A percentile compares a stretch with the other conserved stretches of the same genome.
phyloP scores from a whole-genome alignment of 2,113 vertebrate genomes.

The Tautogolabrus adspersus region DNA sequence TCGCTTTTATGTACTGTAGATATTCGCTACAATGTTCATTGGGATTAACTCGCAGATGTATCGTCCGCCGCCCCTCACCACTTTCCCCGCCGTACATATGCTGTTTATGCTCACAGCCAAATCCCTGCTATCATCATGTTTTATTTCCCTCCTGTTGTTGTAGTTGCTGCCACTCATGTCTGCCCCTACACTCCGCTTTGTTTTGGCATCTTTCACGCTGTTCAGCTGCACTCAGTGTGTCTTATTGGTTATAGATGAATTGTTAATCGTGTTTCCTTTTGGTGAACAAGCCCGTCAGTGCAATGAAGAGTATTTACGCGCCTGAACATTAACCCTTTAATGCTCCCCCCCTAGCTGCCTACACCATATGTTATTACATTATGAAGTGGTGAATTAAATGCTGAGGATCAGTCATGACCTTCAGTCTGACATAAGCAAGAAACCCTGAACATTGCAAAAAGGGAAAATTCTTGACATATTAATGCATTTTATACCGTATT shows the following conservation, averaged over 20 bases:
- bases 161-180: not conserved
- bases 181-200: conserved; percentile 1
- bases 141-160: conserved; percentile 6
- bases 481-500: too few species aligned
- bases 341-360: conserved; percentile 23
- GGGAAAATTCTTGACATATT: too few species aligned
- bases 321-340: conserved; percentile 84
- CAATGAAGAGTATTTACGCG: conserved; percentile 80
- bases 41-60: not conserved
- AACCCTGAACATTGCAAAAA: too few species aligned
- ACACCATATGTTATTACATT: not conserved
- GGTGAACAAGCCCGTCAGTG: conserved; percentile 62
- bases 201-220: not conserved
- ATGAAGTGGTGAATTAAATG: conserved; percentile 7
- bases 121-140: not conserved
- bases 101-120: conserved; percentile 14
- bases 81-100: conserved; percentile 42
- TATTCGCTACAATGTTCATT: not conserved
- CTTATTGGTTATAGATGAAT: not conserved
- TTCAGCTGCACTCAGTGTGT: conserved; percentile 24
- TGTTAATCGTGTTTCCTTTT: conserved; percentile 58
- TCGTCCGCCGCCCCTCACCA: conserved; percentile 38
- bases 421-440: not conserved
- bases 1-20: not conserved
- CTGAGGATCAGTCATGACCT: conserved; percentile 14